Conservation (phyloP, 2,113 vertebrate genomes). For the Vulpes lagopus region DNA sequence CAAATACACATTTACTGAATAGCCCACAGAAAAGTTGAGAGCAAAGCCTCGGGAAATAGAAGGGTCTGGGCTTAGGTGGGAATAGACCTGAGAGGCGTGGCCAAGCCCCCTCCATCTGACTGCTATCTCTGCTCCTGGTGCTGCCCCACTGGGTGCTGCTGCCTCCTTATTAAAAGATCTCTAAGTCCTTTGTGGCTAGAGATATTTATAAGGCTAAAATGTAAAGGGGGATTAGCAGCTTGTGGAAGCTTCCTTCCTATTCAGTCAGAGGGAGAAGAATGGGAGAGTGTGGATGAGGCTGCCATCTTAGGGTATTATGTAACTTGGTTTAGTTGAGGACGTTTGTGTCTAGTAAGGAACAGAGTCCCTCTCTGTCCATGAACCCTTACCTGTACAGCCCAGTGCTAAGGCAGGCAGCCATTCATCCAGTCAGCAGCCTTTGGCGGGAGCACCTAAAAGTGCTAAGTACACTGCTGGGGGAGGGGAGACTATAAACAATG, state of each 20-base stretch:
- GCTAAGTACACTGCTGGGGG: neutral
- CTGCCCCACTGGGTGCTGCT: neutral
- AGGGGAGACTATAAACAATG: neutral
- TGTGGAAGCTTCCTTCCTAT: neutral
- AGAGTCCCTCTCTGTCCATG: constrained; percentile 3
- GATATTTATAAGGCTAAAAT: neutral
- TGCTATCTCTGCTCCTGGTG: neutral
- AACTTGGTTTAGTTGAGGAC: neutral
- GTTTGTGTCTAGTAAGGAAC: neutral
- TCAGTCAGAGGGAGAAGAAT: constrained; percentile 3
- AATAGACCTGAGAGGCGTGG: neutral
- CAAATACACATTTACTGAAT: neutral
- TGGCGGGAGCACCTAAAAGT: neutral
- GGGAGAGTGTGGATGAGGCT: neutral
- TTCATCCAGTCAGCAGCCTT: neutral
- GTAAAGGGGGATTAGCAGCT: neutral
- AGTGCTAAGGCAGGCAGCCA: neutral
- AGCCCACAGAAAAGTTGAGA: neutral
- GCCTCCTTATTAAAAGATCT: neutral
- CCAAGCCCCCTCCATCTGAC: neutral
- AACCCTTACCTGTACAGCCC: neutral
- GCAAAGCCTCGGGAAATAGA: neutral
- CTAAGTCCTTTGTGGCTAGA: neutral
- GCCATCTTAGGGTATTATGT: neutral
- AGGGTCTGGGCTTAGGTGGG: neutral